Base-by-base conservation (phyloP, 2,113 vertebrate genomes). In the Polyodon spathula region DNA sequence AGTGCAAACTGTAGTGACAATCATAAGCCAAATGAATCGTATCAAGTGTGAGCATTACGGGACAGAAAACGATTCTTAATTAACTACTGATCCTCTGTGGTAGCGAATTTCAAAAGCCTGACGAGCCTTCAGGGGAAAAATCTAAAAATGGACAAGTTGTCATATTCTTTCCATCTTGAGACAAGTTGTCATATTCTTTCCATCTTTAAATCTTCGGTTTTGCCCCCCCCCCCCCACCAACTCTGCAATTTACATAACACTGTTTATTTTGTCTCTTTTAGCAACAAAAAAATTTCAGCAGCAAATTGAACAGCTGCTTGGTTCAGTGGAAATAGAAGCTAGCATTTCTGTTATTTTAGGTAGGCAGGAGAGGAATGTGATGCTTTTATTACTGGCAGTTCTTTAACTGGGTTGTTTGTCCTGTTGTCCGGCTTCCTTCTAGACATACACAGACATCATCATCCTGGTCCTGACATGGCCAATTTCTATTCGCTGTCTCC, bases 401-500 rank as follows among this genome's bases (percentile, higher is more conserved):
- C 3, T 17, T 41, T 17, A 16, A 58, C 42, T 6, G 15, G 40
- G 14, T 15, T 57, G n/a, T n/a, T 46, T 46, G 8, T 14, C 14
- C 7, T 60, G 9, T 59, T 9, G 14, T 38, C 69, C 43, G 58
- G 46, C 52, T 15, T 69, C 43, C 66, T 37, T 58, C 8, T 70
- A 98, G 96, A 93, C 84, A 94, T 97, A 90, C 87, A 81, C 63
- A 91, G 96, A 74, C 94, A 97, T 81, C 86, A 88, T 73, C 95
- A 93, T 74, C 87, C 86, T 3, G 94, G 92, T 76, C 92, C 90
- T 63, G 95, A 98, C 78, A 93, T 98, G 75, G 77, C 95, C 68
- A 93, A 93, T 76, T 98, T 97, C 81, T 98, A 97, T 83, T 87
- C 95, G 8, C 84, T 98, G 73, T 97, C 94, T 76, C 94, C 93